Evolutionary conservation across 2,113 vertebrate species (phyloP).

Genomic region (Phainopepla nitens): DNA sequence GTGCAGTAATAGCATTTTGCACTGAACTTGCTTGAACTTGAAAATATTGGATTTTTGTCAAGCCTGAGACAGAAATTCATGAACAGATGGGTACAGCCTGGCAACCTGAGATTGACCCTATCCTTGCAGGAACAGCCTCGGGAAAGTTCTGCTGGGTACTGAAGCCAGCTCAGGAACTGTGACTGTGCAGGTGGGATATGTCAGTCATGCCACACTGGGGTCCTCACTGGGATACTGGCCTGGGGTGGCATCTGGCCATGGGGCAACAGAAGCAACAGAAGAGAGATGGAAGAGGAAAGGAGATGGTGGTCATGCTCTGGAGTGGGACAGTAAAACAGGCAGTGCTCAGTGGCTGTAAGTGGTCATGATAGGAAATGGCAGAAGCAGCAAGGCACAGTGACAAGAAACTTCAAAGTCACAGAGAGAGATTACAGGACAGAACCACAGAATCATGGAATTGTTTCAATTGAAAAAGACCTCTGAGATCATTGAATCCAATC

Average conservation of each 20-base stretch:
- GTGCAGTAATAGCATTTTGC: background rate
- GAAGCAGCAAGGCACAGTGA: background rate
- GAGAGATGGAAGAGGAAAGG: background rate
- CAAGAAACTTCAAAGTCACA: background rate
- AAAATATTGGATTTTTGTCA: background rate
- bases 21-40: background rate
- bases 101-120: background rate
- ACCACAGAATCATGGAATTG: background rate
- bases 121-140: background rate
- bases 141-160: background rate
- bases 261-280: background rate
- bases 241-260: background rate
- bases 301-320: background rate
- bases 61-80: background rate
- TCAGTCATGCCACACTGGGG: background rate
- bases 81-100: background rate
- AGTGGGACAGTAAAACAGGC: background rate
- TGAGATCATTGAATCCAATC: background rate
- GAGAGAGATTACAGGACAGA: background rate
- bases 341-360: background rate
- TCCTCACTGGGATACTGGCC: background rate
- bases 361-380: background rate
- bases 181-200: background rate
- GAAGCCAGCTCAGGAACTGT: background rate
- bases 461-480: background rate